phyloP scores from a whole-genome alignment of 2,888 invertebrate species.

The Leucophenga montana region DNA sequence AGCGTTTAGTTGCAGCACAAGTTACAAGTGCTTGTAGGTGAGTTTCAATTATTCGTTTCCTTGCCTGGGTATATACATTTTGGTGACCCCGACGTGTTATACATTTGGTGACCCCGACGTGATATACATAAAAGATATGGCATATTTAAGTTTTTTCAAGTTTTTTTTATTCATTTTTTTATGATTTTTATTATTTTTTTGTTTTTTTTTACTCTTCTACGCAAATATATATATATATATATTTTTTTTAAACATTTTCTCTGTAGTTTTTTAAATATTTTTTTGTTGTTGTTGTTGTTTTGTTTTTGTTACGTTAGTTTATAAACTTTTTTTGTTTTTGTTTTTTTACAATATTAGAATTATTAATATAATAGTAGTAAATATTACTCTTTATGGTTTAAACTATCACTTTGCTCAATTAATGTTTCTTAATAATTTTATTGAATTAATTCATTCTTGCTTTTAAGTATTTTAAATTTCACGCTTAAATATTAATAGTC shows the following conservation, averaged over 20 bases:
- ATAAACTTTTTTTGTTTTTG: constrained; percentile 32
- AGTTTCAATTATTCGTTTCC: no score
- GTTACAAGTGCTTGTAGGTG: no score
- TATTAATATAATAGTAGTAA: constrained; percentile 65
- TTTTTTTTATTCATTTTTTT: constrained; percentile 64
- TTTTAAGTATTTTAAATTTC: constrained; percentile 60
- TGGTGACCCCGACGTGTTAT: no score
- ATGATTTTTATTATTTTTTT: constrained; percentile 57
- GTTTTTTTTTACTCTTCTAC: constrained; percentile 59
- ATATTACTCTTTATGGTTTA: constrained; percentile 66
- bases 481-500: constrained; percentile 16
- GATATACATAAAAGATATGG: no score
- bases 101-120: no score
- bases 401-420: constrained; percentile 54
- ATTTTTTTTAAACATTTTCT: constrained; percentile 61
- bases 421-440: constrained; percentile 57
- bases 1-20: no score
- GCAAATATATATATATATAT: constrained; percentile 44
- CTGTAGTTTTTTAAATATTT: constrained; percentile 51
- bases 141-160: not conserved
- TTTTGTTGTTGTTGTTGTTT: constrained; percentile 55
- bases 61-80: no score
- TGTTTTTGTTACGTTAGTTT: constrained; percentile 48
- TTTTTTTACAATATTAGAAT: constrained; percentile 56
- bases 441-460: constrained; percentile 45